Percentiles rank a stretch among this genome's conserved stretches.
Evolutionary conservation across 2,797 vertebrate genomes (phyloP).

Genomic region (Linurgus olivaceus): DNA sequence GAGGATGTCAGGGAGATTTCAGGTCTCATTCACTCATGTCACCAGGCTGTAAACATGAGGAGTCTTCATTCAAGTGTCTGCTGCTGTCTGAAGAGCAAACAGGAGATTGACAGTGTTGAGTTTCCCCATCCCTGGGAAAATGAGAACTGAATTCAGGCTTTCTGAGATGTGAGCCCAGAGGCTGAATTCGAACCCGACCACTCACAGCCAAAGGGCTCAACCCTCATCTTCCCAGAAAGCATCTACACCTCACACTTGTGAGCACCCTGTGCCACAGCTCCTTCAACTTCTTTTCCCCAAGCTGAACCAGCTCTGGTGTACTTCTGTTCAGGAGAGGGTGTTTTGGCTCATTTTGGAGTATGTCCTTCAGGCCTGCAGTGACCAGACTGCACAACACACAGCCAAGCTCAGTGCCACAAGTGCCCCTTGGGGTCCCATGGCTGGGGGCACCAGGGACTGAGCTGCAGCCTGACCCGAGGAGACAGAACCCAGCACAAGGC

Average conservation of each 20-base stretch:
- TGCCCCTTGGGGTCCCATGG: fast-evolving
- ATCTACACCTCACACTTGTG: fast-evolving
- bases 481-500: neutral
- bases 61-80: neutral
- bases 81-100: neutral
- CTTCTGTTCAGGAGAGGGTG: neutral
- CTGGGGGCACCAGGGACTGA: neutral
- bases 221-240: neutral
- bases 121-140: neutral
- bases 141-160: neutral
- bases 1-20: neutral
- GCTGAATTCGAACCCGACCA: neutral
- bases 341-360: neutral
- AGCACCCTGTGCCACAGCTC: fast-evolving
- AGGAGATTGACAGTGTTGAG: neutral
- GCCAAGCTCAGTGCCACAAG: neutral
- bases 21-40: neutral
- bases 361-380: neutral
- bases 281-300: neutral
- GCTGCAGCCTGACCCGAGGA: neutral
- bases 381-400: neutral
- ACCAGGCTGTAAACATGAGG: neutral
- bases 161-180: neutral
- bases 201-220: neutral
- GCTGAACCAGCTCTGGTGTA: neutral